Evolutionary conservation across 1,140 invertebrate species (phyloP).

Genomic region (Samia ricini): DNA sequence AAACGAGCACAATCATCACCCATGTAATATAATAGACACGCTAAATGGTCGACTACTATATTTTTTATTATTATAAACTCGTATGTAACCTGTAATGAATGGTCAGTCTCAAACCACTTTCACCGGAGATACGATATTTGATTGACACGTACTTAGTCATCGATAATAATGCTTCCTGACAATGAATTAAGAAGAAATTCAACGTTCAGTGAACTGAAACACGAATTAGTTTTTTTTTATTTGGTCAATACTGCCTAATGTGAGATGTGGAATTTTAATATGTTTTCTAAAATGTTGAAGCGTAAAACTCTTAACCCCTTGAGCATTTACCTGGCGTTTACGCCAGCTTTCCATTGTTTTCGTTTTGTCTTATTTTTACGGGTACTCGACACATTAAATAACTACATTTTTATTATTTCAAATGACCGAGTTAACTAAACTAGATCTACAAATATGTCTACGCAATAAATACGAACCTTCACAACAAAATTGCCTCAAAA

Average conservation of each 20-base stretch:
- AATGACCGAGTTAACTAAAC: too few species aligned
- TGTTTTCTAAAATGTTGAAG: neutral
- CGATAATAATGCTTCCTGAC: constrained; percentile 4
- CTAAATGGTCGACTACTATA: neutral
- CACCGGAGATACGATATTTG: neutral
- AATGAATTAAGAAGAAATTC: constrained; percentile 5
- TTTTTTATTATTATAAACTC: neutral
- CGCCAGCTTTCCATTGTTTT: too few species aligned
- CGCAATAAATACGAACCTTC: too few species aligned
- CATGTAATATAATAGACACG: neutral
- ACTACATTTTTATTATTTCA: too few species aligned
- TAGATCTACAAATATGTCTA: too few species aligned
- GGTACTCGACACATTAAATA: too few species aligned
- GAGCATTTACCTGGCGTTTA: too few species aligned
- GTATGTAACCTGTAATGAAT: constrained; percentile 3
- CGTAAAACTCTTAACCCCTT: neutral
- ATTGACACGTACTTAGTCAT: constrained; percentile 8
- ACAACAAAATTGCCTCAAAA: too few species aligned
- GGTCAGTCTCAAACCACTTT: neutral
- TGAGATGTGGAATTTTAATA: neutral
- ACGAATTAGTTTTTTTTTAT: neutral
- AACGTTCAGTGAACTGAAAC: neutral
- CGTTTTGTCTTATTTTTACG: too few species aligned
- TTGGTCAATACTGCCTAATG: neutral
- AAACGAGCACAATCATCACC: neutral